These are phyloP conservation scores for Cremastinae sp. DNA, from an alignment of 2,888 invertebrate species.

Conservation along the genomic window DNA sequence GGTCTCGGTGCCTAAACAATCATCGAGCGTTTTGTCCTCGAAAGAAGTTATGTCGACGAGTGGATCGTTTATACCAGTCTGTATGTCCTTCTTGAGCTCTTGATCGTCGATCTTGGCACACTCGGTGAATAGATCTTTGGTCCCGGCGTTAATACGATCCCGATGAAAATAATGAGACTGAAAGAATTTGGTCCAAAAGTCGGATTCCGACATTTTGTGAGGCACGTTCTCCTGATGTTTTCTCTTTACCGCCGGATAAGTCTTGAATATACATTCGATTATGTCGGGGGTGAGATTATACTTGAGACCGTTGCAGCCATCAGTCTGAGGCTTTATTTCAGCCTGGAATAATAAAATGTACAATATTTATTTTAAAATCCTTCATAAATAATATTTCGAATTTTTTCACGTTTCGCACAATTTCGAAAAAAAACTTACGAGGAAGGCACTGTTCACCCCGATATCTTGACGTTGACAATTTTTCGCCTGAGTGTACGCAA, in stretches of 20 bases:
- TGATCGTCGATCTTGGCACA: constrained; percentile 98
- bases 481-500: constrained; percentile 88
- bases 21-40: constrained; percentile 86
- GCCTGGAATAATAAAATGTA: constrained; percentile 82
- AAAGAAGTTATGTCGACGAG: constrained; percentile 92
- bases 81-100: constrained; percentile 88
- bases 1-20: constrained; percentile 83
- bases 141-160: constrained; percentile 92
- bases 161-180: constrained; percentile 99
- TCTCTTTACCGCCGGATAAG: constrained; percentile 98
- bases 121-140: constrained; percentile 98
- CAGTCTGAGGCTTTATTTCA: constrained; percentile 97
- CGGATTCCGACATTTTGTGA: constrained; percentile 95
- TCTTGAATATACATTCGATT: constrained; percentile 98
- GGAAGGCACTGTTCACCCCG: constrained; percentile 87
- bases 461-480: constrained; percentile 91
- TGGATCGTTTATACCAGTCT: constrained; percentile 89
- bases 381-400: not conserved
- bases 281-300: constrained; percentile 98
- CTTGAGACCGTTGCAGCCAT: constrained; percentile 97
- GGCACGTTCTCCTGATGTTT: constrained; percentile 99
- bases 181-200: constrained; percentile 99
- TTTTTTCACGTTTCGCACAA: too few relatives aligned
- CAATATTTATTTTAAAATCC: not conserved
- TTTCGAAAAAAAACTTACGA: constrained; percentile 80